Percentiles rank a stretch among this genome's conserved stretches.
Evolutionary conservation across 2,797 vertebrate genomes (phyloP).

Genomic region (Euthynnus affinis): DNA sequence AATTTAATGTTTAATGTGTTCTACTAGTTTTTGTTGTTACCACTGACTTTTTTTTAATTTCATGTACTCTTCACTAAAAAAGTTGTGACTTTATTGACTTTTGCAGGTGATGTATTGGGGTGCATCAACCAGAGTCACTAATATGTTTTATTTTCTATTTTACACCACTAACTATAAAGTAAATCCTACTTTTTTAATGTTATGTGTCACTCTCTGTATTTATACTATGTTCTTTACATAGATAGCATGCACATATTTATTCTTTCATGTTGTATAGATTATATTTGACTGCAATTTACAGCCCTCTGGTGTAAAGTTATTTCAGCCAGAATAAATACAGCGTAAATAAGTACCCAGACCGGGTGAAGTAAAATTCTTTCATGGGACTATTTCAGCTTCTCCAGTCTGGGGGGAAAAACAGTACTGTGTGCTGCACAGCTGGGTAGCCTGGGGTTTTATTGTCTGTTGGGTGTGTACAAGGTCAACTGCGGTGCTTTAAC

Average conservation of each 20-base stretch:
- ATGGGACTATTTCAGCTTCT: slow-evolving; percentile 4
- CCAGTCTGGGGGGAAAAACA: background rate
- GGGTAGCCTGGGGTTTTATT: slow-evolving; percentile 17
- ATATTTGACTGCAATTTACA: slow-evolving; percentile 6
- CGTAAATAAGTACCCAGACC: background rate
- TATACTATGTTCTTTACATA: background rate
- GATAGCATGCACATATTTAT: slow-evolving; percentile 8
- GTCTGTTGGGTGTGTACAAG: slow-evolving; percentile 12
- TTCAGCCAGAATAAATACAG: background rate
- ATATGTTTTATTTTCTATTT: background rate
- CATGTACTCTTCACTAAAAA: background rate
- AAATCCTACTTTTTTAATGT: background rate
- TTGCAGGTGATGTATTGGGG: background rate
- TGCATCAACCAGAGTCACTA: background rate
- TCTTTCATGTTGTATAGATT: background rate
- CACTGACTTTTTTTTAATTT: background rate
- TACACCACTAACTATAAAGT: background rate
- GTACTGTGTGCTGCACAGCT: slow-evolving; percentile 25
- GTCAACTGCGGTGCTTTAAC: slow-evolving; percentile 28
- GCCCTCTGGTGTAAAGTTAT: background rate
- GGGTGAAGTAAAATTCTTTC: background rate
- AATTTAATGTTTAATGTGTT: slow-evolving; percentile 12
- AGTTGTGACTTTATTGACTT: background rate
- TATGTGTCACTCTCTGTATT: background rate
- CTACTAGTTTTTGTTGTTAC: background rate